Evolutionary conservation across 2,113 vertebrate genomes (phyloP).

Genomic region (Sciurus niger): DNA sequence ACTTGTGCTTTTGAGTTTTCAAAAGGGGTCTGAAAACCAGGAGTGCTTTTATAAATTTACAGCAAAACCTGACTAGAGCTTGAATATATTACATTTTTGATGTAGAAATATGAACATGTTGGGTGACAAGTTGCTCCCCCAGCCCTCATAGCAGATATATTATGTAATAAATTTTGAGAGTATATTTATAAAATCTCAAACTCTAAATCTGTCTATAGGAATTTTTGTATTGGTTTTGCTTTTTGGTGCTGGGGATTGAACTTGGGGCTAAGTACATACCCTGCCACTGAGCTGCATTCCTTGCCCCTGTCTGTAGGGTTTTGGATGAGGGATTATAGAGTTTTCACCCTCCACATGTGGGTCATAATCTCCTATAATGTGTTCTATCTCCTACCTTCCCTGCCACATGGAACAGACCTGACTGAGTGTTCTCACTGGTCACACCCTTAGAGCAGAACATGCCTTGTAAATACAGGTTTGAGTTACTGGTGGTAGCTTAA

Average conservation of each 20-base stretch:
- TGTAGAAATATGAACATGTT: neutral
- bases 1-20: neutral
- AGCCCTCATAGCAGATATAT: neutral
- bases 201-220: neutral
- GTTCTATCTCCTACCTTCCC: neutral
- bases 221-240: neutral
- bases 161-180: neutral
- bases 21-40: neutral
- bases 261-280: neutral
- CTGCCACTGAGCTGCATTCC: neutral
- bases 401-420: neutral
- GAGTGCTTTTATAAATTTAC: neutral
- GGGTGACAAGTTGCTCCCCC: neutral
- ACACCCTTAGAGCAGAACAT: neutral
- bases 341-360: neutral
- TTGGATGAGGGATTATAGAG: neutral
- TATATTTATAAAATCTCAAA: neutral
- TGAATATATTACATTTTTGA: neutral
- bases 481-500: conserved; percentile 4
- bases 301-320: neutral
- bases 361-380: neutral
- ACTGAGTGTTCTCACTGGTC: neutral
- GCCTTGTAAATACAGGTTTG: neutral
- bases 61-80: neutral
- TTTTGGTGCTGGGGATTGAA: neutral